Evolutionary conservation across 2,797 vertebrate species (phyloP), one percentile per base, ranked within the genome.

Genomic region (Acanthurus leucopareius): DNA sequence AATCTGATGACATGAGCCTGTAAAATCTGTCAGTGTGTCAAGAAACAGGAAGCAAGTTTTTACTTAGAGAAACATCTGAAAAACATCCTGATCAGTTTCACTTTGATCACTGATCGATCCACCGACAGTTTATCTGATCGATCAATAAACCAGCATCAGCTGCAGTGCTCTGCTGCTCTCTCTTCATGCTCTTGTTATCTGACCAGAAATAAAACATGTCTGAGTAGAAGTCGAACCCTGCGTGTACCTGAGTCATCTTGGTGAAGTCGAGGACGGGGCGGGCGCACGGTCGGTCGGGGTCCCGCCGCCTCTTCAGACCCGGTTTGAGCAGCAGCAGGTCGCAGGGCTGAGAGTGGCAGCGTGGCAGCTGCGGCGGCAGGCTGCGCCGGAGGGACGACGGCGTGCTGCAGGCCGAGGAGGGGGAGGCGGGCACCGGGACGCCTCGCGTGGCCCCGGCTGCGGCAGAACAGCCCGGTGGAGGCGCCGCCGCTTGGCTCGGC

Each of bases 291-390:
- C 92, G 90, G 76, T 97, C 97, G 0, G 94, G 95, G 87, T 97
- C 96, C 0, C 96, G 94, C 20, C 97, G 95, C 25, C 96, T 91
- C 90, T 96, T 96, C 80, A 97, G 91, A 19, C 96, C 95, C 1
- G 96, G 96, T 86, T 97, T 98, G 59, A 97, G 95, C 79, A 97
- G 96, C 84, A 98, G 94, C 72, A 98, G 94, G 86, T 98, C 97
- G 58, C 97, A 98, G 73, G 97, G 97, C 89, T 98, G 97, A 10
- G 97, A 98, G 88, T 97, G 97, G 92, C 97, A 97, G 84, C 96
- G 96, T 0, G 96, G 97, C 79, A 97, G 94, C 87, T 96, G 95
- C 13, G 96, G 95, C 5, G 96, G 94, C 72, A 97, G 95, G 88
- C 95, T 93, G 62, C 96, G 95, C 7, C 95, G 94, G 52, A 95